Evolutionary conservation across 2,797 vertebrate genomes (phyloP).

Genomic region (Myotis myotis): DNA sequence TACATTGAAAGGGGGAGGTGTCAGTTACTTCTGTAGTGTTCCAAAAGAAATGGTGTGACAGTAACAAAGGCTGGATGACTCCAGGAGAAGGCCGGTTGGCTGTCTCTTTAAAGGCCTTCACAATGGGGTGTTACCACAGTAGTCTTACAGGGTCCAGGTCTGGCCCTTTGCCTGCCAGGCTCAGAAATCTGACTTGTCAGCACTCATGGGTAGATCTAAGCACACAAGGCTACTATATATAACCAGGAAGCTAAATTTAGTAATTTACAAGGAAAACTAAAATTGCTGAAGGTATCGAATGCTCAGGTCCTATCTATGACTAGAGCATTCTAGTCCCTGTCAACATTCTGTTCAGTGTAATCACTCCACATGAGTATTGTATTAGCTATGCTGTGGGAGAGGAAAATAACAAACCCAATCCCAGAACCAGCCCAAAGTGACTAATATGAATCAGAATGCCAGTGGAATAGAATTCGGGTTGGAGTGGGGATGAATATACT

Average conservation of each 20-base stretch:
- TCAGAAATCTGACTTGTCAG: constrained; percentile 22
- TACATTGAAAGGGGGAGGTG: not conserved
- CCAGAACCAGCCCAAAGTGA: not conserved
- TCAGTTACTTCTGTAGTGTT: not conserved
- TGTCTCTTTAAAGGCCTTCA: not conserved
- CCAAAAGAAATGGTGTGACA: not conserved
- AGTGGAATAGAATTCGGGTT: not conserved
- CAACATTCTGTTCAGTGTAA: constrained; percentile 3
- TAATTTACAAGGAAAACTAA: constrained; percentile 28
- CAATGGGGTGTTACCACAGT: not conserved
- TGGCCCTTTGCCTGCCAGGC: not conserved
- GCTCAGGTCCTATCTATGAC: not conserved
- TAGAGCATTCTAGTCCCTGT: not conserved
- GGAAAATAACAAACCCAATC: not conserved
- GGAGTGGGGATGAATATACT: not conserved
- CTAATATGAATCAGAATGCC: not conserved
- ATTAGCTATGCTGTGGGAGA: not conserved
- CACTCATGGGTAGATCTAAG: not conserved
- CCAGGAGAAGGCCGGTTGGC: not conserved
- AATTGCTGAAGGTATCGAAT: not conserved
- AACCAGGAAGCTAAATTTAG: not conserved
- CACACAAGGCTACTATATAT: not conserved
- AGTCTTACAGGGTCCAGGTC: not conserved
- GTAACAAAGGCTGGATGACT: not conserved
- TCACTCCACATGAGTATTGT: not conserved